A percentile compares a stretch with the other conserved stretches of the same genome.
Conservation (phyloP, 2,888 invertebrate species). For the Hipparchia sbordonii region DNA sequence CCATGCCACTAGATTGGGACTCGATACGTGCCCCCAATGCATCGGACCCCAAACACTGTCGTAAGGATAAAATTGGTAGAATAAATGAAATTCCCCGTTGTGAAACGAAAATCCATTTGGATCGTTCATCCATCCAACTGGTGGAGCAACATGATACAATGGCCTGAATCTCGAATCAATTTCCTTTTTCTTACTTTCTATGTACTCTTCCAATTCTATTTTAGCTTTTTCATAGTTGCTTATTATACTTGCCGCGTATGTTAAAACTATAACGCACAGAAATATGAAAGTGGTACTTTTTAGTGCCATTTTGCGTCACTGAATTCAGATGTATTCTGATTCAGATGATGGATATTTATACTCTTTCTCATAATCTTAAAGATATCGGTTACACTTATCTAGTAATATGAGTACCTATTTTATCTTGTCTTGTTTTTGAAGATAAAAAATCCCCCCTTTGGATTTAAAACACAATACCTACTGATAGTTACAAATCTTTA, state of each 20-base stretch:
- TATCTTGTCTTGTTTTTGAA: not conserved
- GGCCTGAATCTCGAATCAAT: conserved; percentile 66
- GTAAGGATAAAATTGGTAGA: conserved; percentile 80
- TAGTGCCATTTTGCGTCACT: conserved; percentile 36
- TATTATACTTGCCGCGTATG: conserved; percentile 41
- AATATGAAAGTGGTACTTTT: conserved; percentile 36
- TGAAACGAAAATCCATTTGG: conserved; percentile 81
- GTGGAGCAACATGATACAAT: conserved; percentile 68
- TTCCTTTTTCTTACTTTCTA: conserved; percentile 55
- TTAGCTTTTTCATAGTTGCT: conserved; percentile 48
- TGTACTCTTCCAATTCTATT: conserved; percentile 61
- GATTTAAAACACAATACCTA: not conserved
- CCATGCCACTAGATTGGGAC: conserved; percentile 78
- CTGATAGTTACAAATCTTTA: too few species aligned
- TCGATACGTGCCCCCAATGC: conserved; percentile 81
- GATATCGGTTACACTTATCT: conserved; percentile 4
- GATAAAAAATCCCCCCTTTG: not conserved
- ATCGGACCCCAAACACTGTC: conserved; percentile 73
- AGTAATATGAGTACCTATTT: not conserved
- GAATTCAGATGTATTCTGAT: conserved; percentile 4
- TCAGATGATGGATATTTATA: conserved; percentile 14
- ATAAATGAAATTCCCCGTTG: conserved; percentile 78
- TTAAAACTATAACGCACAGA: conserved; percentile 47
- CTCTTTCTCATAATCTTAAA: conserved; percentile 10
- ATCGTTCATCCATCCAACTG: conserved; percentile 83